Base-by-base conservation (phyloP, 1,140 invertebrate species). In the Oppia nitens region DNA sequence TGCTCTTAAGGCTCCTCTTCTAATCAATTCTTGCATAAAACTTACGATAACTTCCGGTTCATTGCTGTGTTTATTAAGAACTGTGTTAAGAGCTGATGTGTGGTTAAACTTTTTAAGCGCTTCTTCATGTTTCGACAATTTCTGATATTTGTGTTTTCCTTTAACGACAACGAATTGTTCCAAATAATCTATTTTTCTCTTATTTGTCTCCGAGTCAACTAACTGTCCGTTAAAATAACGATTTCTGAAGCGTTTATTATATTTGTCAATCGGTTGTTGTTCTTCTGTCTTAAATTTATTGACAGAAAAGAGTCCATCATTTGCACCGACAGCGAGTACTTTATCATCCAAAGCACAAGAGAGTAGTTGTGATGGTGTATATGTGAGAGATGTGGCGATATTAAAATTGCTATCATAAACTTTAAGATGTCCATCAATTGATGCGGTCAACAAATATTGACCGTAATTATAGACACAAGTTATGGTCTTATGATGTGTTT, bases 401-500 rank as follows among this genome's bases (percentile, higher is more conserved):
- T 61, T 32, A 29, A 63, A 60, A n/a, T 51, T 50, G 14, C 27
- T 55, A 51, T 57, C 56, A 28, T 53, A 63, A 24, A 62, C 24
- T 32, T 63, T 60, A 1, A 59, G 17, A 25, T 64, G 72, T 64
- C 85, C 79, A 68, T 98, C 94, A 48, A 97, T 73, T 2, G 88
- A 91, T 4, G 82, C 88, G 9, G 91, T 94, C 62, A 97, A 68
- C 40, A 98, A 74, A 65, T 86, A 78, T 58, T 80, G 82, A 25
- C 83, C 83, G 68, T 88, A 81, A 24, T 81, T 84, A 23, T 84
- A 83, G 57, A 92, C 75, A 50, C 82, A 83, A 2, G 89, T 95
- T 1, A 97, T 81, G 1, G 91, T 93, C 77, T 97, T 97, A 51
- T 52, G 55, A 68, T 96, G 89, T 71, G 97, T 84, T 68, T 87